Base-by-base conservation (phyloP, 2,113 vertebrate genomes). In the Emberiza fucata region DNA sequence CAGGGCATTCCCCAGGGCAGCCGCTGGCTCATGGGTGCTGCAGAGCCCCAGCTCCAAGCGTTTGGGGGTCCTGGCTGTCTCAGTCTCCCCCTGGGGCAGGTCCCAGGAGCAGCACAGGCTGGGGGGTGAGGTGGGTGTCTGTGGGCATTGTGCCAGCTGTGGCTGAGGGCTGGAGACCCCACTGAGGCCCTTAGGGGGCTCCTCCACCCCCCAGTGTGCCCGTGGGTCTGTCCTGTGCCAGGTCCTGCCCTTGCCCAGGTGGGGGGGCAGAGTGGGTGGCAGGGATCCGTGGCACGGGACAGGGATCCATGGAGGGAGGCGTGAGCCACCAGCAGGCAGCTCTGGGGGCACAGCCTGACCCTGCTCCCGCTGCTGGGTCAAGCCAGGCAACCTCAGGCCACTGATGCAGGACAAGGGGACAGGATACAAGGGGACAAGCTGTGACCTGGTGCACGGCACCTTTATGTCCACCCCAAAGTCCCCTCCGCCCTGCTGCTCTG, bases 141-240 rank as follows among this genome's bases (percentile, higher is more conserved):
- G 28, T 1, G 17, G 57, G 44, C 65, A 90, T n/a, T 0, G 0
- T 40, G 63, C 28, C 0, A 0, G 48, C 44, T 56, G 44, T n/a
- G 68, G 14, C 44, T 5, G 3, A 60, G 40, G 44, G 16, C 59
- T 90, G 48, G 37, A 51, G 28, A 59, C 28, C 21, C 50, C 7
- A 0, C 28, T 0, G 3, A 21, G 42, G 45, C 56, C 5, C 2
- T 0, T 0, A 4, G 12, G 40, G 33, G 29, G 22, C 6, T 95
- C n/a, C 57, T 72, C 12, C 1, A 4, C 44, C 7, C 20, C 25
- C 65, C 5, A 0, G 27, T 2, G 12, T 54, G 47, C 29, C 44
- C 10, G 0, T 11, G 27, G 70, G 61, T 23, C 51, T 18, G 7
- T 2, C 12, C 40, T 28, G 17, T 42, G 73, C 56, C 3, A 3